Percentiles rank a stretch among this genome's conserved stretches.
Conservation (phyloP, 2,888 invertebrate genomes). For the Melanostoma mellinum region DNA sequence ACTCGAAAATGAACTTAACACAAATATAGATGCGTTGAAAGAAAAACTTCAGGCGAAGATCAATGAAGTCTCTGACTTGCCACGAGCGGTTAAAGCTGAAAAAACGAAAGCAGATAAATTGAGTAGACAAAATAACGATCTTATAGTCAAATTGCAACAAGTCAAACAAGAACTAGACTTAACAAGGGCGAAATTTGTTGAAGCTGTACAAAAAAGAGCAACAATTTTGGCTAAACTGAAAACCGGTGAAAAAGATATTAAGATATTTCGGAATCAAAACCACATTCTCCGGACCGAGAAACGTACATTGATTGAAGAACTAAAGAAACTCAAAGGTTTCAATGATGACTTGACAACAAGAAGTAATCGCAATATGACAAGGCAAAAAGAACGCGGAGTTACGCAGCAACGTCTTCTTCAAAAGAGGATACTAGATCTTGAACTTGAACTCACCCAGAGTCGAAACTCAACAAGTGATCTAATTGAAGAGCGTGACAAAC, state of each 20-base stretch:
- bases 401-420: conserved; percentile 79
- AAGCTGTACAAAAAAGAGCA: conserved; percentile 77
- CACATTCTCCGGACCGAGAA: conserved; percentile 78
- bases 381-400: conserved; percentile 79
- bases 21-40: conserved; percentile 78
- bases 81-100: conserved; percentile 78
- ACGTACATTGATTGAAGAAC: conserved; percentile 76
- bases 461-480: conserved; percentile 79
- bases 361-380: conserved; percentile 78
- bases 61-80: conserved; percentile 77
- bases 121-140: conserved; percentile 77
- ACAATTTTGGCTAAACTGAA: conserved; percentile 77
- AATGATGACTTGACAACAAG: conserved; percentile 76
- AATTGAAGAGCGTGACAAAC: conserved; percentile 80
- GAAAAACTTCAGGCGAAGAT: conserved; percentile 79
- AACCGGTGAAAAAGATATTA: conserved; percentile 78
- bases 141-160: conserved; percentile 77
- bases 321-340: conserved; percentile 76
- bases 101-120: conserved; percentile 78
- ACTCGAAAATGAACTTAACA: conserved; percentile 78
- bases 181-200: conserved; percentile 78
- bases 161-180: conserved; percentile 76
- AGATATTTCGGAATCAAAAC: conserved; percentile 80
- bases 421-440: conserved; percentile 79
- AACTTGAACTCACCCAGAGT: conserved; percentile 79